Conservation (phyloP, 2,113 vertebrate species). For the Cryptomyrus ogoouensis region DNA sequence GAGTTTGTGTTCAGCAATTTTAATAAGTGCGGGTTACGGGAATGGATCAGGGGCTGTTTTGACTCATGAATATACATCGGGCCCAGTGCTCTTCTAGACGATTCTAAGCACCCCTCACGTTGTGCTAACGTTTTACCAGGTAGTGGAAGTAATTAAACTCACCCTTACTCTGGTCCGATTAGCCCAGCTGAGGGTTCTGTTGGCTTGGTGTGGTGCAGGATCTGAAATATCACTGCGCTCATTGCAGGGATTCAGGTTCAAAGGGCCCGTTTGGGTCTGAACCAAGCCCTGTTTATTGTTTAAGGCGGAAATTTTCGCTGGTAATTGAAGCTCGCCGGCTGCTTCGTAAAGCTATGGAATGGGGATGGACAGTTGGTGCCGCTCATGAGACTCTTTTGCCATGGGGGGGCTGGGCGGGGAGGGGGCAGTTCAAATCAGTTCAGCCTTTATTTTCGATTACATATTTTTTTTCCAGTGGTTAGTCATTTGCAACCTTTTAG, state of each 20-base stretch:
- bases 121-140: neutral
- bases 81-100: neutral
- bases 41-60: neutral
- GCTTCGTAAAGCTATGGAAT: neutral
- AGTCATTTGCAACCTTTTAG: constrained; percentile 52
- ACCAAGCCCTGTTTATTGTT: neutral
- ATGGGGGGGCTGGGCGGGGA: neutral
- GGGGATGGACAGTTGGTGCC: neutral
- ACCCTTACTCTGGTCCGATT: neutral
- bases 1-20: neutral
- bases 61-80: neutral
- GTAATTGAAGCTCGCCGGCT: neutral
- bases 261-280: neutral
- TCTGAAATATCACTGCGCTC: neutral
- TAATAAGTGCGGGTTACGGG: neutral
- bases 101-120: neutral
- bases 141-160: neutral
- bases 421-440: constrained; percentile 15
- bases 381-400: neutral
- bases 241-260: neutral
- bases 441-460: constrained; percentile 20
- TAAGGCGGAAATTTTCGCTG: neutral
- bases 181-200: neutral
- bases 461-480: constrained; percentile 32
- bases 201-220: neutral